phyloP scores from a whole-genome alignment of 2,113 vertebrate genomes.

The Tragelaphus strepsiceros region DNA sequence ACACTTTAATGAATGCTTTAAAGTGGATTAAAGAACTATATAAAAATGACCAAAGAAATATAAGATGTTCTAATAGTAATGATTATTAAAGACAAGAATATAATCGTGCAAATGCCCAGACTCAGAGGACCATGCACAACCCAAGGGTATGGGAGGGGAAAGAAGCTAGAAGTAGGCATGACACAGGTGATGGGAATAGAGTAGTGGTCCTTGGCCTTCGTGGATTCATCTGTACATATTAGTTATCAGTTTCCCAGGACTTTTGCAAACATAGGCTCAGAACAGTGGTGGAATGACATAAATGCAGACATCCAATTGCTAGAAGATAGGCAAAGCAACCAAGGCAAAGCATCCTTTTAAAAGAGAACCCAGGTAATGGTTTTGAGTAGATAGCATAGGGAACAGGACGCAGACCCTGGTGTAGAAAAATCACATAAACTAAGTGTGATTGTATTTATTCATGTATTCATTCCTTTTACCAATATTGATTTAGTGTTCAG shows the following conservation, averaged over 20 bases:
- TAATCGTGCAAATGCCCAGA: not conserved
- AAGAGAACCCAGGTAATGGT: not conserved
- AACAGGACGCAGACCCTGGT: not conserved
- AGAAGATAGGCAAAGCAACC: not conserved
- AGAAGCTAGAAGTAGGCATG: not conserved
- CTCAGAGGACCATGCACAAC: not conserved
- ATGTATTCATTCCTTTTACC: not conserved
- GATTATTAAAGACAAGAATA: not conserved
- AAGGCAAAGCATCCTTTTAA: not conserved
- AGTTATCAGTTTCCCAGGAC: not conserved
- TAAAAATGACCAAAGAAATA: conserved; percentile 13
- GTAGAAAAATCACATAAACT: not conserved
- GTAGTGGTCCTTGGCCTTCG: not conserved
- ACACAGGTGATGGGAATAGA: not conserved
- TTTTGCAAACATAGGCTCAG: not conserved
- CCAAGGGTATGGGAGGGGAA: not conserved
- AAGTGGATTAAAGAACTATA: not conserved
- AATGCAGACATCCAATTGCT: not conserved
- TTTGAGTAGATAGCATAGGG: not conserved
- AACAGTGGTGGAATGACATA: not conserved
- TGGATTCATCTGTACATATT: not conserved
- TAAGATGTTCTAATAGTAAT: not conserved
- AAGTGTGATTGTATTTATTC: not conserved
- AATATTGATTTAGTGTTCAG: not conserved
- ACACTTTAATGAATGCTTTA: not conserved